These are phyloP conservation scores for Sarcophaga carnaria DNA, from an alignment of 2,888 invertebrate species.

Conservation along the genomic window DNA sequence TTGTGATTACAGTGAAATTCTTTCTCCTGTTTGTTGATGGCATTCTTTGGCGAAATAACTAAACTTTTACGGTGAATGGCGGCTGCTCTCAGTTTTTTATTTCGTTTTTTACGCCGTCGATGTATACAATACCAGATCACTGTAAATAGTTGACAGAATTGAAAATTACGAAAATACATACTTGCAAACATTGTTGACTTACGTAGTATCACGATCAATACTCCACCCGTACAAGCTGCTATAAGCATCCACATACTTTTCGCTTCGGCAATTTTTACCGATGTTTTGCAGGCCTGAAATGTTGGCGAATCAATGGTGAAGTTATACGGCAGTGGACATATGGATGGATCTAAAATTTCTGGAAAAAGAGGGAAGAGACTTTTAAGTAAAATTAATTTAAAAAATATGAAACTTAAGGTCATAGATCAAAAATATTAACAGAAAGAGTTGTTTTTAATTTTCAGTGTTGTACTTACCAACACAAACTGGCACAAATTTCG, in stretches of 20 bases:
- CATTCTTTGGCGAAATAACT: slow-evolving; percentile 78
- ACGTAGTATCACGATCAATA: slow-evolving; percentile 75
- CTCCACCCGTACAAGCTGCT: slow-evolving; percentile 75
- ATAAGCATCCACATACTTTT: slow-evolving; percentile 76
- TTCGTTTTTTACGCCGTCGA: slow-evolving; percentile 72
- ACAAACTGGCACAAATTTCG: slow-evolving; percentile 78
- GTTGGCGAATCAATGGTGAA: slow-evolving; percentile 76
- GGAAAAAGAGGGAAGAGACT: slow-evolving; percentile 25
- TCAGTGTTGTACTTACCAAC: slow-evolving; percentile 74
- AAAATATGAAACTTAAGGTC: too few relatives aligned
- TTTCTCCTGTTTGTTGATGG: slow-evolving; percentile 72
- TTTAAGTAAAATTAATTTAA: too few relatives aligned
- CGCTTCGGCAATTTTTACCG: slow-evolving; percentile 74
- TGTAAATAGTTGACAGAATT: slow-evolving; percentile 49
- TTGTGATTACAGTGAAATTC: slow-evolving; percentile 69
- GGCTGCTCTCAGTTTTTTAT: slow-evolving; percentile 71
- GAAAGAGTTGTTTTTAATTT: not conserved
- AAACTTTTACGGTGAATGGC: slow-evolving; percentile 75
- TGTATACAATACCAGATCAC: slow-evolving; percentile 76
- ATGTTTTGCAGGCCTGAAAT: slow-evolving; percentile 75
- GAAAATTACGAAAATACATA: not conserved
- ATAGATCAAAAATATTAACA: too few relatives aligned
- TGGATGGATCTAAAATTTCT: slow-evolving; percentile 74
- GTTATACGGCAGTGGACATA: slow-evolving; percentile 79
- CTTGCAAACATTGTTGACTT: slow-evolving; percentile 54